Conservation (phyloP, 2,888 invertebrate species). For the Sphecodes monilicornis region DNA sequence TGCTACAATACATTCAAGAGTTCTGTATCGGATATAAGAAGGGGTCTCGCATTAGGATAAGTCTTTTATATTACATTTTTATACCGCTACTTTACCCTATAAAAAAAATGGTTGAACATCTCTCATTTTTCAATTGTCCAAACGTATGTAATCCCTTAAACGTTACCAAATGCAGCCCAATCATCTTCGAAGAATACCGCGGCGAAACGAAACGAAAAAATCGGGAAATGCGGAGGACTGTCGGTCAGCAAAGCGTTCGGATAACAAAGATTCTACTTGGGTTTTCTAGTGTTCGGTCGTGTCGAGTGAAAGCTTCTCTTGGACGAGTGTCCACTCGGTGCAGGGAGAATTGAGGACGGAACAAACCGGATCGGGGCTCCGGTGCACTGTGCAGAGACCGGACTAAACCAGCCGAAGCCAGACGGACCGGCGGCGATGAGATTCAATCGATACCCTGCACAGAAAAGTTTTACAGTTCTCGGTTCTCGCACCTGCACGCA, state of each 20-base stretch:
- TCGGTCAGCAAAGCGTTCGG: not conserved
- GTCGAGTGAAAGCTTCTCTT: constrained; percentile 28
- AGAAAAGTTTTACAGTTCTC: constrained; percentile 26
- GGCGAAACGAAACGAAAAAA: not conserved
- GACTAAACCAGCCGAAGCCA: not conserved
- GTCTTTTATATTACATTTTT: too few species aligned
- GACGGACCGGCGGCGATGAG: constrained; percentile 31
- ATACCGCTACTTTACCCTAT: too few species aligned
- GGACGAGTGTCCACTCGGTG: constrained; percentile 23
- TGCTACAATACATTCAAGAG: too few species aligned
- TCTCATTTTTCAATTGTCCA: too few species aligned
- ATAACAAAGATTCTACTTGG: not conserved
- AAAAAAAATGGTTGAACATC: too few species aligned
- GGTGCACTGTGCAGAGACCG: not conserved
- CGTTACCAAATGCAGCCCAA: not conserved
- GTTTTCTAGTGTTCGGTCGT: not conserved
- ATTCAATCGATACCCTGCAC: constrained; percentile 49
- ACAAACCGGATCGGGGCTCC: constrained; percentile 30
- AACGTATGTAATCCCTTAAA: not conserved
- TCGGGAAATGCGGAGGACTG: not conserved
- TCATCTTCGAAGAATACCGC: not conserved
- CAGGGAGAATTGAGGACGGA: constrained; percentile 24
- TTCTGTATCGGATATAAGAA: too few species aligned
- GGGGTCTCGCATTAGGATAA: too few species aligned
- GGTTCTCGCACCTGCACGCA: constrained; percentile 62